These are phyloP conservation scores for Drosophila mercatorum DNA, from an alignment of 2,888 invertebrate genomes.

Conservation along the genomic window DNA sequence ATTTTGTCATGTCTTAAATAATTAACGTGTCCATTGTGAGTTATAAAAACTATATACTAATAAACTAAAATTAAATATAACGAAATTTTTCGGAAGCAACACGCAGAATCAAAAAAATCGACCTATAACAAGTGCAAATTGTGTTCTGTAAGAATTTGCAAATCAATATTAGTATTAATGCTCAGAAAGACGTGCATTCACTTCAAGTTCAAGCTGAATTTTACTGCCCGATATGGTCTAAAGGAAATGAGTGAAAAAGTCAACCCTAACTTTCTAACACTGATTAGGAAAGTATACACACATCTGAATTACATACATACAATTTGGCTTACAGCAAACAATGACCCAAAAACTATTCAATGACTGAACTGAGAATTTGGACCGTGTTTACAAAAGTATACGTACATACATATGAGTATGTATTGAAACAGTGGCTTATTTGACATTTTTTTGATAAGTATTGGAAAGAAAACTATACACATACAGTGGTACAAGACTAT, in stretches of 20 bases:
- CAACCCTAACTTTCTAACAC: not conserved
- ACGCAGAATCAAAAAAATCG: constrained; percentile 12
- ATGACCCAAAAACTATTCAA: not conserved
- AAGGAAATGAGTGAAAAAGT: not conserved
- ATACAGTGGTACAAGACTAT: too few relatives aligned
- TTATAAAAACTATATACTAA: not conserved
- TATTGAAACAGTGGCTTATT: too few relatives aligned
- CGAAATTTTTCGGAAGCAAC: not conserved
- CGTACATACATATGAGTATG: too few relatives aligned
- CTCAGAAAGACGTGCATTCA: not conserved
- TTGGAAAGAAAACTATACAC: too few relatives aligned
- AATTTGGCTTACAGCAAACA: not conserved
- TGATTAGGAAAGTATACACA: not conserved
- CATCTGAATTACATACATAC: not conserved
- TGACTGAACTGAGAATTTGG: not conserved
- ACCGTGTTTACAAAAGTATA: too few relatives aligned
- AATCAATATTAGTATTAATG: not conserved
- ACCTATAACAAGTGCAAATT: not conserved
- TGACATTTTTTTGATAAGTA: too few relatives aligned
- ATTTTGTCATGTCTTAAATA: not conserved
- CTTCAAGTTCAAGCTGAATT: not conserved
- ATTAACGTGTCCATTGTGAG: not conserved
- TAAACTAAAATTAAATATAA: not conserved
- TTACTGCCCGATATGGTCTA: not conserved
- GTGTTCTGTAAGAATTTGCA: not conserved